Evolutionary conservation across 2,797 vertebrate genomes (phyloP), one percentile per base, ranked within the genome.

Genomic region (Aulostomus chinensis): DNA sequence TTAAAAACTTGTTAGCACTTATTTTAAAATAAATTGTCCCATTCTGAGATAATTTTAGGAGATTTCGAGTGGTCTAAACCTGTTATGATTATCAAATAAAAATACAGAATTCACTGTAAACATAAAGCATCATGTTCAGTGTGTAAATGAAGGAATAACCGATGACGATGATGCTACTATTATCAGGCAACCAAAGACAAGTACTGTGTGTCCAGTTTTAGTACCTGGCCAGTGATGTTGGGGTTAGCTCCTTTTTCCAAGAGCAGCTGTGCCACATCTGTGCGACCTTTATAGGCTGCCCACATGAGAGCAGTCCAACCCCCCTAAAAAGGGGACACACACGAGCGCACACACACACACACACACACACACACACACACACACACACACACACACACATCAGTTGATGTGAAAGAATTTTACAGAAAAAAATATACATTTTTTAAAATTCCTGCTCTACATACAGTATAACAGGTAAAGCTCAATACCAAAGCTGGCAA

Each of bases 231-330:
- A 12, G 97, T 98, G 87, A 97, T 95, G 79, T 94, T 97, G 2
- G 97, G 94, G 60, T 96, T 98, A 30, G 97, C 94, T 40, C 93
- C 95, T 43, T 94, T 94, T 46, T 93, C 92, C 78, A 99, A 88
- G 7, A 99, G 93, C 71, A 98, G 38, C 37, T 85, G 84, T 1
- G 92, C 93, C 48, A 98, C 94, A 14, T 94, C 94, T 0, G 90
- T 93, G 10, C 90, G 85, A 28, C 96, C 96, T 87, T 98, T 99
- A 42, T 99, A 99, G 0, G 95, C 93, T 0, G 94, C 94, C 97
- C 97, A 99, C 95, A 98, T 99, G 24, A 99, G 90, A 22, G 97
- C 94, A 2, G 94, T 99, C 97, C 97, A 99, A 4, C 97, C 97
- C 38, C 97, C 97, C 97, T 99, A 48, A 20, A 37, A 11, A 37